A percentile compares a stretch with the other conserved stretches of the same genome.
These are phyloP conservation scores for Parnassius mnemosyne DNA, from an alignment of 2,888 invertebrate species.

Conservation along the genomic window DNA sequence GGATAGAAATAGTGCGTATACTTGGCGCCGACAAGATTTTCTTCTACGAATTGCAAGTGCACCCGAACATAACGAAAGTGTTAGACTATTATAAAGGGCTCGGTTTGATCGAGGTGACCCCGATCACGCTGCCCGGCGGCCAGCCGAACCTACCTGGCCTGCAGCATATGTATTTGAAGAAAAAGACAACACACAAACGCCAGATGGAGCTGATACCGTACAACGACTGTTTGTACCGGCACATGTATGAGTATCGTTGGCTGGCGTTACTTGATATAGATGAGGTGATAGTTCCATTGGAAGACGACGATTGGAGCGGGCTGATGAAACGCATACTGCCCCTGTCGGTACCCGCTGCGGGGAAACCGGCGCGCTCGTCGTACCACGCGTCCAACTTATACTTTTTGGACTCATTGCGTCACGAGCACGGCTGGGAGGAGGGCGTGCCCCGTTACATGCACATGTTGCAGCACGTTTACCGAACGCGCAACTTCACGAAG, in stretches of 20 bases:
- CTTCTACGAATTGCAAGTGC: constrained; percentile 94
- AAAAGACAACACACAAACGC: constrained; percentile 95
- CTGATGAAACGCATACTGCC: constrained; percentile 87
- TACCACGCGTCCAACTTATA: constrained; percentile 96
- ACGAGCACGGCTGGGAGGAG: constrained; percentile 88
- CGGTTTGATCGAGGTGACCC: constrained; percentile 87
- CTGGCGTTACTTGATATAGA: constrained; percentile 96
- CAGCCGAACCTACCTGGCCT: constrained; percentile 94
- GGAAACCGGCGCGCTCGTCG: constrained; percentile 83
- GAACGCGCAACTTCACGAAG: constrained; percentile 94
- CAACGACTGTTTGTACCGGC: constrained; percentile 96
- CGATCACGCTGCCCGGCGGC: constrained; percentile 91
- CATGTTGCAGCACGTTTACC: constrained; percentile 95
- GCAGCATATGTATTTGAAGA: constrained; percentile 93
- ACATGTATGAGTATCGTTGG: constrained; percentile 93
- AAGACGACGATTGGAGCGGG: constrained; percentile 86
- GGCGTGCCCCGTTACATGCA: constrained; percentile 93
- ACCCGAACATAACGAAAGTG: constrained; percentile 94
- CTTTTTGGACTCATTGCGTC: constrained; percentile 92
- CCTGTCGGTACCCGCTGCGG: constrained; percentile 79
- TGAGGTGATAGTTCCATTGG: constrained; percentile 95
- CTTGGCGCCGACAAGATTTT: constrained; percentile 95
- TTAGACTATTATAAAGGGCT: constrained; percentile 83
- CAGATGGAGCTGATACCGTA: constrained; percentile 97
- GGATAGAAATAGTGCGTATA: constrained; percentile 93